phyloP scores from a whole-genome alignment of 2,797 vertebrate species.

The Sebastes diploproa region DNA sequence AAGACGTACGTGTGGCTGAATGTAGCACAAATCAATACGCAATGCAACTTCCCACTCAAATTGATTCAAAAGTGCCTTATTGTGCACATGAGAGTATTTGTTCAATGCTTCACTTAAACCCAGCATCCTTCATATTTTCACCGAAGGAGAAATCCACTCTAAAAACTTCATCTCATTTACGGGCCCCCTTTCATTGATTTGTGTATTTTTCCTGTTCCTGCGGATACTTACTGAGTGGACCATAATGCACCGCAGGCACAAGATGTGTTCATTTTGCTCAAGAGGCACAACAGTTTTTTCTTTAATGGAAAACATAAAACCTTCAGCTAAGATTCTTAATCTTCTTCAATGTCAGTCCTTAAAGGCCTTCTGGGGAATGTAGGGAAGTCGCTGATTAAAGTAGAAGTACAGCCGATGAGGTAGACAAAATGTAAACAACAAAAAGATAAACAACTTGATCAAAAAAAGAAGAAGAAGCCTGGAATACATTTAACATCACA shows the following conservation, averaged over 20 bases:
- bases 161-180: constrained; percentile 25
- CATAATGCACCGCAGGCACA: constrained; percentile 11
- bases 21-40: constrained; percentile 25
- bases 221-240: constrained; percentile 4
- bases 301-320: constrained; percentile 27
- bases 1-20: neutral
- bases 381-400: constrained; percentile 4
- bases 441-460: neutral
- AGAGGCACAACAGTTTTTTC: neutral
- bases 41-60: constrained; percentile 27
- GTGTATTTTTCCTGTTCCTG: constrained; percentile 22
- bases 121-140: constrained; percentile 14
- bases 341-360: constrained; percentile 1
- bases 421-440: neutral
- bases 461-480: neutral
- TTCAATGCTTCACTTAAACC: constrained; percentile 12
- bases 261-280: constrained; percentile 15
- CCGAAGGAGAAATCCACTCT: constrained; percentile 15
- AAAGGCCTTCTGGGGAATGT: constrained; percentile 21
- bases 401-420: neutral
- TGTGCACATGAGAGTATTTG: constrained; percentile 11
- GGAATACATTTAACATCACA: neutral
- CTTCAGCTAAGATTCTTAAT: constrained; percentile 3
- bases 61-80: constrained; percentile 19
- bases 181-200: constrained; percentile 22